phyloP scores from a whole-genome alignment of 1,140 invertebrate genomes.

The Drosophila athabasca region DNA sequence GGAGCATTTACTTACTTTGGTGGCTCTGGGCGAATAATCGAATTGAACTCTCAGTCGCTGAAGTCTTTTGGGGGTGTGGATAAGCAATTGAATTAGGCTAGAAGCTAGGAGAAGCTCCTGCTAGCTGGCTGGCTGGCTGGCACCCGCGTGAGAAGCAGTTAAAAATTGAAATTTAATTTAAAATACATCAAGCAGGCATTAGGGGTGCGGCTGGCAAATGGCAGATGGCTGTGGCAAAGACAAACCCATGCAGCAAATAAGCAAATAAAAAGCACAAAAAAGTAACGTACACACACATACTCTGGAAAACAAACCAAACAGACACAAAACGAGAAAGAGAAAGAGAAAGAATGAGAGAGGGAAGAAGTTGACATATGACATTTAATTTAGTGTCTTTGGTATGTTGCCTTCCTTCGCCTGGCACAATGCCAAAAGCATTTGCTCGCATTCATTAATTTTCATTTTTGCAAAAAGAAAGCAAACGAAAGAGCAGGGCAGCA shows the following conservation, averaged over 20 bases:
- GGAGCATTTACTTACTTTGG: not conserved
- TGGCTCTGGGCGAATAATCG: conserved; percentile 39
- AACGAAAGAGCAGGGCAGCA: conserved; percentile 4
- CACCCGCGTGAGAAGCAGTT: not conserved
- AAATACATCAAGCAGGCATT: conserved; percentile 70
- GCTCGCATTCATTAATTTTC: conserved; percentile 80
- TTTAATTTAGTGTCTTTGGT: conserved; percentile 81
- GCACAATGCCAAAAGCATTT: conserved; percentile 77
- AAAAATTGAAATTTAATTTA: conserved; percentile 72
- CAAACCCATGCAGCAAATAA: conserved; percentile 69
- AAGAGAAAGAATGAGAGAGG: conserved; percentile 1
- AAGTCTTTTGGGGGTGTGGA: conserved; percentile 20
- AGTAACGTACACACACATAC: conserved; percentile 48
- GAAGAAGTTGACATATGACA: conserved; percentile 76
- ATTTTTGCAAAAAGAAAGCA: conserved; percentile 60
- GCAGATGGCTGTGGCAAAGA: conserved; percentile 62
- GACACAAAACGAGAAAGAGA: conserved; percentile 11
- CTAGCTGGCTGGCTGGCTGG: conserved; percentile 9
- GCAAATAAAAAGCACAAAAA: conserved; percentile 11
- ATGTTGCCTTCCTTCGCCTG: conserved; percentile 69
- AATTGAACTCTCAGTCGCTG: conserved; percentile 54
- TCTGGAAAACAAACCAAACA: conserved; percentile 17
- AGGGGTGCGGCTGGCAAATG: conserved; percentile 39
- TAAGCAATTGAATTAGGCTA: conserved; percentile 65
- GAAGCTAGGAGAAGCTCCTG: conserved; percentile 28